Evolutionary conservation across 2,888 invertebrate species (phyloP).

Genomic region (Calephelis perditalis): DNA sequence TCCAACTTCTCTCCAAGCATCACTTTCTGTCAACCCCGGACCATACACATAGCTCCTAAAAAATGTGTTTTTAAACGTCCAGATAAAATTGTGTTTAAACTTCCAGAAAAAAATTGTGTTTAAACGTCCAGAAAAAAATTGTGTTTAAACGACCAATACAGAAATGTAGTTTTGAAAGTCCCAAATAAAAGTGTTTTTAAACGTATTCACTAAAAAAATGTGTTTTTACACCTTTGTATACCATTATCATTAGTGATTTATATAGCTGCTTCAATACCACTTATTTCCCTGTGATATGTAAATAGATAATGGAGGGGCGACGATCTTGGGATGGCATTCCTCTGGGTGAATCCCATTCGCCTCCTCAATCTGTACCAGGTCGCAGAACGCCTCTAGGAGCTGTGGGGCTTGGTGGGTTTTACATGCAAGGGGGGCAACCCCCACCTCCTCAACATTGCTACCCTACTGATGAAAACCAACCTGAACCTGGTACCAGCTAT

Average conservation of each 20-base stretch:
- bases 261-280: too few relatives aligned
- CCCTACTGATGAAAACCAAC: slow-evolving; percentile 88
- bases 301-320: slow-evolving; percentile 61
- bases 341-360: slow-evolving; percentile 68
- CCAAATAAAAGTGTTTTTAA: too few relatives aligned
- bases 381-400: slow-evolving; percentile 89
- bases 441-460: slow-evolving; percentile 75
- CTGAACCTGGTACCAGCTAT: slow-evolving; percentile 80
- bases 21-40: slow-evolving; percentile 59
- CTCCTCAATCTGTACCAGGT: slow-evolving; percentile 81
- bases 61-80: slow-evolving; percentile 4
- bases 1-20: slow-evolving; percentile 45
- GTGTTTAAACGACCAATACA: not conserved
- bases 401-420: slow-evolving; percentile 92
- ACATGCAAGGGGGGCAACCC: slow-evolving; percentile 83
- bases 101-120: too few relatives aligned
- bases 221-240: slow-evolving; percentile 8
- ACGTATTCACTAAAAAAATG: slow-evolving; percentile 3
- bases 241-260: not conserved
- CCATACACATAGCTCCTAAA: slow-evolving; percentile 44
- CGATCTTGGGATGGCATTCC: slow-evolving; percentile 71
- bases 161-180: slow-evolving; percentile 34
- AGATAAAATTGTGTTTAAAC: slow-evolving; percentile 30
- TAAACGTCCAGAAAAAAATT: slow-evolving; percentile 11
- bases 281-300: too few relatives aligned